A percentile compares a stretch with the other conserved stretches of the same genome.
Conservation (phyloP, 2,797 vertebrate species). For the Sebastes umbrosus region DNA sequence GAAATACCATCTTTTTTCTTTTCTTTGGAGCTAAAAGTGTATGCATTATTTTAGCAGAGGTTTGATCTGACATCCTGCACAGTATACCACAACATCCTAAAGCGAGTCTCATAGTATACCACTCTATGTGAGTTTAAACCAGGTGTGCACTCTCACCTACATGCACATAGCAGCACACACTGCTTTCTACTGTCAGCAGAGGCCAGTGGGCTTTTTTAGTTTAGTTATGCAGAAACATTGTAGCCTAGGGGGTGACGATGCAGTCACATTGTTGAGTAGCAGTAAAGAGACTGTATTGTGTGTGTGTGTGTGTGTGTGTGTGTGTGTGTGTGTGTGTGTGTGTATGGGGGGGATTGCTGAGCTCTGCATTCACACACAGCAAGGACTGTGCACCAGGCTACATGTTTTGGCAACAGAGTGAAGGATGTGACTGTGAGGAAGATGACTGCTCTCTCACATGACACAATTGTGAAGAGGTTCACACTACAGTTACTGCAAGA, state of each 20-base stretch:
- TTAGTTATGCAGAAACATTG: not conserved
- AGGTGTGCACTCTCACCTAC: not conserved
- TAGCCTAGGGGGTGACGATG: not conserved
- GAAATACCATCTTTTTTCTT: not conserved
- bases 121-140: not conserved
- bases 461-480: slow-evolving; percentile 14
- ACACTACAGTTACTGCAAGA: not conserved
- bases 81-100: not conserved
- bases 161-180: not conserved
- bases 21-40: not conserved
- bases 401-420: slow-evolving; percentile 2
- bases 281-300: slow-evolving; percentile 19
- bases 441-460: slow-evolving; percentile 51
- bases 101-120: not conserved
- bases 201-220: not conserved
- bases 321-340: not conserved
- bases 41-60: not conserved
- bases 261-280: slow-evolving; percentile 7
- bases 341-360: not conserved
- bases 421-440: slow-evolving; percentile 39
- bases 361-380: not conserved
- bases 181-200: not conserved
- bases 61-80: not conserved
- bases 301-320: slow-evolving; percentile 9
- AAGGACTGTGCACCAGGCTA: slow-evolving; percentile 37